Evolutionary conservation across 1,140 invertebrate species (phyloP), one percentile per base, ranked within the genome.

Genomic region (Chrysomallon squamiferum): DNA sequence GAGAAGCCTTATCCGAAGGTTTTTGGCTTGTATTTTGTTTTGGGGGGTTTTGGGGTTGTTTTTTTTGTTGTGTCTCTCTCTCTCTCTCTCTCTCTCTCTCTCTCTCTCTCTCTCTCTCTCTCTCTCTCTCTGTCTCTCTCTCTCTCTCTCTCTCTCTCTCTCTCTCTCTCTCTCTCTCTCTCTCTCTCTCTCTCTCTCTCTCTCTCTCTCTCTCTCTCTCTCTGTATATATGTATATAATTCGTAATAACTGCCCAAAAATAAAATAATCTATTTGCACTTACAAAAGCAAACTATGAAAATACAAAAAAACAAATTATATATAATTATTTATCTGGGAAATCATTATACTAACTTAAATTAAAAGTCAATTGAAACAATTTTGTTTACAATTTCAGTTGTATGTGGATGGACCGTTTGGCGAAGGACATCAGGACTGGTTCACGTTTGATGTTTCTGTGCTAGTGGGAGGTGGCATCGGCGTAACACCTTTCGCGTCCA

Each of bases 381-480:
- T 38, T 15, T 38, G 6, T 38, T n/a, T 38, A 5, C 13, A 38
- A 49, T 54, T 62, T 25, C 66, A 90, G 86, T 87, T 92, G 57
- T 90, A 95, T 47, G 90, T 99, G 43, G 96, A 98, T 84, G 97
- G 97, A 2, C 97, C 97, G 0, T 99, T 97, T 78, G 97, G 97
- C 0, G 96, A 96, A 30, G 97, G 97, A 2, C 99, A 99, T 86
- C 97, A 99, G 83, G 96, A 98, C 85, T 98, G 95, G 96, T 97
- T 97, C 85, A 97, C 79, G 45, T 87, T 83, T 58, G 84, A 86
- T 9, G 84, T 88, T 0, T 96, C 97, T 0, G 95, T 99, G 5
- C 97, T 99, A 95, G 95, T 99, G 4, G 97, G 97, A 0, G 97
- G 96, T 20, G 97, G 97, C 18, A 99, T 99, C 65, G 97, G 97